Conservation (phyloP, 2,113 vertebrate species). For the Psammodynastes pulverulentus region DNA sequence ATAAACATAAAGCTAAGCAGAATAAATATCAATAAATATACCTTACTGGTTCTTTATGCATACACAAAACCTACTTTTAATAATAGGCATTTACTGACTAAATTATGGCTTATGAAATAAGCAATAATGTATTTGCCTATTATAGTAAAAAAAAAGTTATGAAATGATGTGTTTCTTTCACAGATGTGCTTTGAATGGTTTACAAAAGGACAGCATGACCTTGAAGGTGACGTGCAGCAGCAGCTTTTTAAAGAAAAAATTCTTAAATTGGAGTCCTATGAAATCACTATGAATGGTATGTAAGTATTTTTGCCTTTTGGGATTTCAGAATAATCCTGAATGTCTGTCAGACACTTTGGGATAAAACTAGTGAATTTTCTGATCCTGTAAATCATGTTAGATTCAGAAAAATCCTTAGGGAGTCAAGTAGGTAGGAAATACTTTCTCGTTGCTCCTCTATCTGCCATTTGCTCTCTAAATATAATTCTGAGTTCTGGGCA, state of each 20-base stretch:
- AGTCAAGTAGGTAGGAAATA: background rate
- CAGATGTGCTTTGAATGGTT: constrained; percentile 99
- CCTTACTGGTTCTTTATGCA: background rate
- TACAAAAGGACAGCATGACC: constrained; percentile 96
- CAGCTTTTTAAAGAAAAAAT: constrained; percentile 99
- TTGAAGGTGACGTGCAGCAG: constrained; percentile 96
- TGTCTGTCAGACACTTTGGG: background rate
- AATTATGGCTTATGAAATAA: background rate
- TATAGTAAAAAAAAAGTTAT: background rate
- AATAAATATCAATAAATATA: background rate
- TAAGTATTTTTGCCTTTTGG: constrained; percentile 6
- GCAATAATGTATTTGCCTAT: background rate
- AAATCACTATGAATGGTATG: constrained; percentile 98
- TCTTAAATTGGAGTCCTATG: constrained; percentile 94
- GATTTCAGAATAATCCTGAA: background rate
- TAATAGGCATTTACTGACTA: background rate
- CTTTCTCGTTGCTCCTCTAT: background rate
- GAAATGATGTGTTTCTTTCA: constrained; percentile 14
- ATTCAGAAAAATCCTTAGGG: background rate
- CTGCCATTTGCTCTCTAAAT: background rate
- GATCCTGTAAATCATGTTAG: background rate
- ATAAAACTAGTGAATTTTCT: background rate
- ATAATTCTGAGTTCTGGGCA: background rate
- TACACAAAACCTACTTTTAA: background rate
- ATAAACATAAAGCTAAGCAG: background rate